Evolutionary conservation across 2,113 vertebrate genomes (phyloP), one percentile per base, ranked within the genome.

Genomic region (Propithecus coquereli): DNA sequence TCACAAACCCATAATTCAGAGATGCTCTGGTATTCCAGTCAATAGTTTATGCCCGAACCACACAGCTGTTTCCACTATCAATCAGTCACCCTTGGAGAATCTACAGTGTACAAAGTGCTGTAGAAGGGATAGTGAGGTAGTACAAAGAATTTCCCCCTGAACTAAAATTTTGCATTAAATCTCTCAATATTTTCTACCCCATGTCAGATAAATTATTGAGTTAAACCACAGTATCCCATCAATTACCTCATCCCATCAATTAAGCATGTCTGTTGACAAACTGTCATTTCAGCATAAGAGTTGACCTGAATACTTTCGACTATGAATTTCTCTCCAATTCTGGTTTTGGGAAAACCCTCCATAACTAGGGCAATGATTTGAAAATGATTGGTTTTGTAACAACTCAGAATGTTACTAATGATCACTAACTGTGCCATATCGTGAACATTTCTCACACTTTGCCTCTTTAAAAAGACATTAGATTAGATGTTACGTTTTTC

Each of bases 31-130:
- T 87, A 68, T 96, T 87, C 80, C 37, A 93, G 91, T 81, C 93
- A 84, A 91, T 90, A 87, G 37, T 76, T 79, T 91, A 96, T 82
- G 93, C 87, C 50, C 9, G 5, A 81, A 27, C 93, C 12, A 90
- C 93, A 97, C 96, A 97, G 97, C 94, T 97, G 97, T 81, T 95
- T 90, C 97, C 43, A 93, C 97, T 79, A 97, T 97, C 95, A 98
- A 97, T 97, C 96, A 97, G 73, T 63, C 84, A 80, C 37, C 73
- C 83, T 93, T 90, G 61, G 94, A 93, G 59, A 92, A 86, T 77
- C 91, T 83, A 70, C 71, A 47, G 45, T 73, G 66, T 66, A 93
- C 52, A 95, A 96, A 95, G 79, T 34, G 43, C 52, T 91, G 20
- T 3, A 23, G 54, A 89, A 82, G 40, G 66, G 61, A 66, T 4